Percentiles rank a stretch among this genome's conserved stretches.
Evolutionary conservation across 2,113 vertebrate genomes (phyloP).

Genomic region (Scartelaos histophorus): DNA sequence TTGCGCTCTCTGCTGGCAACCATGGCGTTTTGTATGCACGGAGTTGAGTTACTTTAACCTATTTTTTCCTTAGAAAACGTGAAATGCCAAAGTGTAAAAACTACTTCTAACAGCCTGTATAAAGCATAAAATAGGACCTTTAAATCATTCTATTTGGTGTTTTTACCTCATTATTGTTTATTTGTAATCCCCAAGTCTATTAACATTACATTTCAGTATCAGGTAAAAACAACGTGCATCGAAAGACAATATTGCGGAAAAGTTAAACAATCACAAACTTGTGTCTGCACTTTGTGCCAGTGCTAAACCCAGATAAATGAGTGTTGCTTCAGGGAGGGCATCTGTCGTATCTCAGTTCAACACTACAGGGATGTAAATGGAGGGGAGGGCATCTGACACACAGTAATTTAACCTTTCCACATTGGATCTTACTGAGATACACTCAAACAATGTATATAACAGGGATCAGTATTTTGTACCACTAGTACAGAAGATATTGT

Average conservation of each 20-base stretch:
- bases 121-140: background rate
- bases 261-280: background rate
- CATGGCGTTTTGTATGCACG: too few relatives aligned
- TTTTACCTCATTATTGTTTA: constrained; percentile 28
- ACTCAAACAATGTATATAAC: constrained; percentile 54
- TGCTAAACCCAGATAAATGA: background rate
- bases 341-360: background rate
- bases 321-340: background rate
- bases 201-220: constrained; percentile 26
- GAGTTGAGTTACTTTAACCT: too few relatives aligned
- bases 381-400: background rate
- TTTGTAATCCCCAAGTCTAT: constrained; percentile 1
- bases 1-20: too few relatives aligned
- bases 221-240: background rate
- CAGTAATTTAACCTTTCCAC: background rate
- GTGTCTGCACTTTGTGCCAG: too few relatives aligned
- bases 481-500: constrained; percentile 25
- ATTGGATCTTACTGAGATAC: background rate
- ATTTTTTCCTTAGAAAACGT: too few relatives aligned
- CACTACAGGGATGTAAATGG: background rate
- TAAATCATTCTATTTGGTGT: constrained; percentile 14
- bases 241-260: background rate
- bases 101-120: background rate
- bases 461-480: constrained; percentile 65
- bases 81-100: background rate